Evolutionary conservation across 2,888 invertebrate genomes (phyloP).

Genomic region (Chaitophorus viminalis): DNA sequence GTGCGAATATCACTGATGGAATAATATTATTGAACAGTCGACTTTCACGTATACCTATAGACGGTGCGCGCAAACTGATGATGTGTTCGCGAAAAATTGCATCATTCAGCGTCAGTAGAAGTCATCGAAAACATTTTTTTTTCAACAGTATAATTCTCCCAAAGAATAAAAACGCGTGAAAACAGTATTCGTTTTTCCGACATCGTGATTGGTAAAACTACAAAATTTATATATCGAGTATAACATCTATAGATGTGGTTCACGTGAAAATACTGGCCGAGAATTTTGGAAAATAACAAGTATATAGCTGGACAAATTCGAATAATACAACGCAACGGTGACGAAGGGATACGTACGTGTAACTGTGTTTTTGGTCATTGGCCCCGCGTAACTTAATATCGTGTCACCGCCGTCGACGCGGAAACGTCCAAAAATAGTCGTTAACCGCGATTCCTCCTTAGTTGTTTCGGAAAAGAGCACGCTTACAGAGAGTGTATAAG

Average conservation of each 20-base stretch:
- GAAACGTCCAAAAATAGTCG: slow-evolving; percentile 60
- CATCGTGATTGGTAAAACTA: too few relatives aligned
- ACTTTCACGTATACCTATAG: slow-evolving; percentile 30
- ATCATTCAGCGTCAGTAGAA: background rate
- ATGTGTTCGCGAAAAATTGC: slow-evolving; percentile 28
- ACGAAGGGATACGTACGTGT: background rate
- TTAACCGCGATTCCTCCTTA: background rate
- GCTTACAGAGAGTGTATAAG: too few relatives aligned
- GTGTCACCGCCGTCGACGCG: slow-evolving; percentile 8
- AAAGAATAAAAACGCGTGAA: too few relatives aligned
- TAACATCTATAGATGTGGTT: too few relatives aligned
- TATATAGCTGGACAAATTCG: background rate
- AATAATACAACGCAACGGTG: background rate
- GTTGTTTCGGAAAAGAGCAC: background rate
- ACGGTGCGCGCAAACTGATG: background rate
- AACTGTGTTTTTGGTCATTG: slow-evolving; percentile 42
- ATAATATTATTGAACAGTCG: background rate
- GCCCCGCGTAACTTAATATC: slow-evolving; percentile 58
- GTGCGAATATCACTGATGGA: background rate
- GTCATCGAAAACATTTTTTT: too few relatives aligned
- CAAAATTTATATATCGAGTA: too few relatives aligned
- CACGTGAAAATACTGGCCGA: too few relatives aligned
- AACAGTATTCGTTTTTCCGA: too few relatives aligned
- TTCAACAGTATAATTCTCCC: too few relatives aligned
- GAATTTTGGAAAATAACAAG: background rate